Conservation (phyloP, 2,113 vertebrate genomes). For the Nansenia antarctica region DNA sequence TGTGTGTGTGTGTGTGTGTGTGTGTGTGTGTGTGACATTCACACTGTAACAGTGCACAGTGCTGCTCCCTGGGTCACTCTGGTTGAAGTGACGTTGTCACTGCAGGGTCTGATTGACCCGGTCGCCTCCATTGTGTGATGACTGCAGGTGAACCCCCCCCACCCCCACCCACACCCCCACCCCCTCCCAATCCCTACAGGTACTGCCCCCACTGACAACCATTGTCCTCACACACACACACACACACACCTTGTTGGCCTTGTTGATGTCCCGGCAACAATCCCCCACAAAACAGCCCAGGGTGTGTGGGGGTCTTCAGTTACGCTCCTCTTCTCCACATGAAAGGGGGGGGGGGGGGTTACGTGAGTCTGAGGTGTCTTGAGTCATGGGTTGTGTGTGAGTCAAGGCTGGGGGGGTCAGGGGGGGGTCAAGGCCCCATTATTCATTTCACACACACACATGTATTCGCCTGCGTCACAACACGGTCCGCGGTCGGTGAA, state of each 20-base stretch:
- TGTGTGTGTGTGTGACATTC: constrained; percentile 24
- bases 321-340: not conserved
- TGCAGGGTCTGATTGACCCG: constrained; percentile 13
- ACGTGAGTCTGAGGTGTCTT: no score
- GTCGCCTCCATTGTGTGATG: constrained; percentile 27
- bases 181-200: not conserved
- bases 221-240: not conserved
- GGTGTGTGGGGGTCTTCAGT: constrained; percentile 3
- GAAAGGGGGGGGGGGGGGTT: no score
- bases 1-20: not conserved
- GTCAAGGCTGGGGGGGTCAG: no score
- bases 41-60: no score
- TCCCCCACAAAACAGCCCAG: not conserved
- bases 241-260: not conserved
- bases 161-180: constrained; percentile 17
- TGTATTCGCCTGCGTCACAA: constrained; percentile 38
- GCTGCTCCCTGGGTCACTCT: no score
- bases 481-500: constrained; percentile 15
- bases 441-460: constrained; percentile 30
- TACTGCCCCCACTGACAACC: no score
- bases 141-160: constrained; percentile 30
- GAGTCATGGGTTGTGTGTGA: constrained; percentile 3
- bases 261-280: not conserved
- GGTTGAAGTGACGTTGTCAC: constrained; percentile 5
- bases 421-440: constrained; percentile 20